These are phyloP conservation scores for Germaria angustata DNA, from an alignment of 2,888 invertebrate genomes.

Conservation along the genomic window DNA sequence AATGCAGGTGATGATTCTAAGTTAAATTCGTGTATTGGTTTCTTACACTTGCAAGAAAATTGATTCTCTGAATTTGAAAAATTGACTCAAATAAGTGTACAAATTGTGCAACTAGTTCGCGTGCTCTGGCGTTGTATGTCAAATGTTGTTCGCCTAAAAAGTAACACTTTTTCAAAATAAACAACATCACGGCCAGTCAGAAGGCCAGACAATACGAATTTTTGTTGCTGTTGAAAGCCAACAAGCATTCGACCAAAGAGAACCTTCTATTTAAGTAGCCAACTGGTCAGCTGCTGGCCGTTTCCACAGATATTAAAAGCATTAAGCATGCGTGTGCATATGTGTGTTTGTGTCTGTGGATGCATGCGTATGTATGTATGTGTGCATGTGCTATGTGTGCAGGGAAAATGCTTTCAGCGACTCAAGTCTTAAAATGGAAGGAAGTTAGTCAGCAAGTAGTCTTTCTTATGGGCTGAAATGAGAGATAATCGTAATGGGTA, in stretches of 20 bases:
- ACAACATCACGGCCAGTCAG: background rate
- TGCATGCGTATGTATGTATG: background rate
- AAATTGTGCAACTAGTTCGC: background rate
- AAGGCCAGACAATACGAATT: background rate
- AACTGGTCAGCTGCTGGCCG: slow-evolving; percentile 42
- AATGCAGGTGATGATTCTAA: background rate
- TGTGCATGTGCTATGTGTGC: background rate
- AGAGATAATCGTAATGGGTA: slow-evolving; percentile 66
- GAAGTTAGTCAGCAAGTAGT: slow-evolving; percentile 48
- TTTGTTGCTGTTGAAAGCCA: background rate
- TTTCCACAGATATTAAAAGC: background rate
- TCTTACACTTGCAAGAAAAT: background rate
- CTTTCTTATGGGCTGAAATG: slow-evolving; percentile 47
- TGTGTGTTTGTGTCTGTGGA: background rate
- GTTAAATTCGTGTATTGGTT: background rate
- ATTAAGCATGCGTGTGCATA: background rate
- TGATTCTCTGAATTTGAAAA: background rate
- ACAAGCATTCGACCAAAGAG: background rate
- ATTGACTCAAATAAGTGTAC: background rate
- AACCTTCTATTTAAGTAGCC: slow-evolving; percentile 5
- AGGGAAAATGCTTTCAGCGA: slow-evolving; percentile 4
- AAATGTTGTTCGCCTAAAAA: background rate
- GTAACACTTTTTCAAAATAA: background rate
- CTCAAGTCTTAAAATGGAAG: slow-evolving; percentile 33
- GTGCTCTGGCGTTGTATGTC: background rate